Conservation (phyloP, 2,888 invertebrate genomes). For the Dichetophora obliterata region DNA sequence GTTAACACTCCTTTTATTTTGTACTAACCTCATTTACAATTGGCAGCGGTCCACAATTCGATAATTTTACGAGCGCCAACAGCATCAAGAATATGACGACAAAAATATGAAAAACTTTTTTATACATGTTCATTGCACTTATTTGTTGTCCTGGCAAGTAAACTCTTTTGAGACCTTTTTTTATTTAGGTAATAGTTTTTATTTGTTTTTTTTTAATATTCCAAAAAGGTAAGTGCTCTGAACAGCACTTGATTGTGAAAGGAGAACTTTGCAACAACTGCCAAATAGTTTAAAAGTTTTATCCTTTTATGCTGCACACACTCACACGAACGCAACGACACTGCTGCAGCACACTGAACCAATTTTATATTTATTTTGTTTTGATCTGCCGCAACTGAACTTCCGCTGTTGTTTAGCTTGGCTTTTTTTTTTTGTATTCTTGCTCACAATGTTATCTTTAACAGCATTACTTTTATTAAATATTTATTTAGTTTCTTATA, state of each 20-base stretch:
- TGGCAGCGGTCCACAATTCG: constrained; percentile 65
- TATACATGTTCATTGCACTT: constrained; percentile 53
- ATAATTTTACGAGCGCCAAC: constrained; percentile 53
- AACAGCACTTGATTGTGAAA: not conserved
- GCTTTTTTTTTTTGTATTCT: not conserved
- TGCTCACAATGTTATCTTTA: not conserved
- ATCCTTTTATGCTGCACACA: too few relatives aligned
- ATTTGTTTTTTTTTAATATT: not conserved
- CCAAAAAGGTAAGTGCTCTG: not conserved
- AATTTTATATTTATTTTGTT: not conserved
- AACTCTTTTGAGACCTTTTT: constrained; percentile 10
- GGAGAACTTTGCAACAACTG: not conserved
- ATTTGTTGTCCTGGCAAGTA: too few relatives aligned
- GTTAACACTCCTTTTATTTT: constrained; percentile 52
- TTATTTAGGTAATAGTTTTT: too few relatives aligned
- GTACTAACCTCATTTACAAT: constrained; percentile 66
- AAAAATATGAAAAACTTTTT: constrained; percentile 53
- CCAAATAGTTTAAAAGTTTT: too few relatives aligned
- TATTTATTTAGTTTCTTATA: too few relatives aligned
- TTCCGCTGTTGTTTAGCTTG: not conserved
- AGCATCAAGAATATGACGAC: constrained; percentile 53
- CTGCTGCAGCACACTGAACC: not conserved
- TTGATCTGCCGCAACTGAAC: not conserved
- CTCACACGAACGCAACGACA: not conserved
- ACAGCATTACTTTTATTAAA: not conserved